phyloP scores from a whole-genome alignment of 2,888 invertebrate genomes.

The Deilephila porcellus region DNA sequence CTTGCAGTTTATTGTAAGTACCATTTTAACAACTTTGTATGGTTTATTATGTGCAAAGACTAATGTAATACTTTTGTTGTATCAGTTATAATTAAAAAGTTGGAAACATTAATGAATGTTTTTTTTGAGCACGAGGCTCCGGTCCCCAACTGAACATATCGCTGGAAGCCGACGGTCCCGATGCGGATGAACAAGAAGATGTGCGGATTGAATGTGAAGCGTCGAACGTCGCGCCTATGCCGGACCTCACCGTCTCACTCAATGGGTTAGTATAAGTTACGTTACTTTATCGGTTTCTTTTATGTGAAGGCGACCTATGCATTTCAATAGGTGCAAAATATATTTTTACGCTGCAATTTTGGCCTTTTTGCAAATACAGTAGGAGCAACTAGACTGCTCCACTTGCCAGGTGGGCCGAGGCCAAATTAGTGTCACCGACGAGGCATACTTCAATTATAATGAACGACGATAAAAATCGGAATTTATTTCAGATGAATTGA shows the following conservation, averaged over 20 bases:
- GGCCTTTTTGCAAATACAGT: too few relatives aligned
- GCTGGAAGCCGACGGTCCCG: constrained; percentile 51
- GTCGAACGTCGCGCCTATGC: constrained; percentile 63
- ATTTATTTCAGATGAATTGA: too few relatives aligned
- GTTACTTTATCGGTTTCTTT: background rate
- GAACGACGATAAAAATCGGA: too few relatives aligned
- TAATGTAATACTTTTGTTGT: background rate
- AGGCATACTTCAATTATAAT: too few relatives aligned
- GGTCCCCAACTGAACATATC: constrained; percentile 64
- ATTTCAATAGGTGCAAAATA: background rate
- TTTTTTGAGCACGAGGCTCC: constrained; percentile 60
- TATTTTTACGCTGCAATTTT: too few relatives aligned
- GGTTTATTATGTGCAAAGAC: too few relatives aligned
- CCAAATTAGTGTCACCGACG: too few relatives aligned
- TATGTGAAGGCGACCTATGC: background rate
- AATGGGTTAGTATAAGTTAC: constrained; percentile 54
- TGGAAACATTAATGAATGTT: background rate
- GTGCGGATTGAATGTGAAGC: constrained; percentile 63
- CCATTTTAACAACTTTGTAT: background rate
- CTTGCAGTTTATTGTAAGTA: constrained; percentile 73
- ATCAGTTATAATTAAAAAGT: background rate
- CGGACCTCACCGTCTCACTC: constrained; percentile 58
- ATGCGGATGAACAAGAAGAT: constrained; percentile 52
- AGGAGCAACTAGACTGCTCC: too few relatives aligned
- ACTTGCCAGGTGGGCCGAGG: too few relatives aligned